Evolutionary conservation across 2,888 invertebrate species (phyloP).

Genomic region (Strigamia crassipes): DNA sequence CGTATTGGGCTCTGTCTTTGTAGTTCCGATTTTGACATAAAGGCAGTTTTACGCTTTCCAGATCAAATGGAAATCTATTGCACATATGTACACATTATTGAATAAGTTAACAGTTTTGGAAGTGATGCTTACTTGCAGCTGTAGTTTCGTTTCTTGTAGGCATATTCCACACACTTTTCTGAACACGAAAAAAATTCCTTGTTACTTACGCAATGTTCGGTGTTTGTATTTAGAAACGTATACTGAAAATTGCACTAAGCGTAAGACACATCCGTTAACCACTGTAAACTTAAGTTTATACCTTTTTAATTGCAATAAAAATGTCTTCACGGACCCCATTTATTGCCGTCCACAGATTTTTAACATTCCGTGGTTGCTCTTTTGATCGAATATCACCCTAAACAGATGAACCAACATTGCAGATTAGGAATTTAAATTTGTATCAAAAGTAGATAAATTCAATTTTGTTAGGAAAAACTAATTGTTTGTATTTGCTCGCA

Average conservation of each 20-base stretch:
- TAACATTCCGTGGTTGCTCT: neutral
- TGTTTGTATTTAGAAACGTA: neutral
- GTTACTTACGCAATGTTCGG: neutral
- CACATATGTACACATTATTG: neutral
- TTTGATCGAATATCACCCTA: slow-evolving; percentile 7
- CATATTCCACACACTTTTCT: neutral
- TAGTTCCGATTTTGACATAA: neutral
- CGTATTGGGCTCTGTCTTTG: neutral
- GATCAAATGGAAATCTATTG: neutral
- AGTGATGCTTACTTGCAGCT: neutral
- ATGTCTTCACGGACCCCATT: neutral
- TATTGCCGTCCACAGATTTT: neutral
- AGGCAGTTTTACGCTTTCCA: neutral
- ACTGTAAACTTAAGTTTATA: neutral
- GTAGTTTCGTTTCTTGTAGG: neutral
- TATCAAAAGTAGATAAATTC: too few relatives aligned
- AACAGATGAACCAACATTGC: neutral
- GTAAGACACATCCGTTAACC: neutral
- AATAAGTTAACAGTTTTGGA: neutral
- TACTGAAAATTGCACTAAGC: neutral
- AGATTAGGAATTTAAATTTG: too few relatives aligned
- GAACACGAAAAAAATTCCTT: neutral
- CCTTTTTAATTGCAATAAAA: neutral
- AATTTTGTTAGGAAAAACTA: too few relatives aligned
- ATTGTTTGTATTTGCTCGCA: too few relatives aligned